Evolutionary conservation across 2,888 invertebrate species (phyloP), one percentile per base, ranked within the genome.

Genomic region (Syrista parreyssii): DNA sequence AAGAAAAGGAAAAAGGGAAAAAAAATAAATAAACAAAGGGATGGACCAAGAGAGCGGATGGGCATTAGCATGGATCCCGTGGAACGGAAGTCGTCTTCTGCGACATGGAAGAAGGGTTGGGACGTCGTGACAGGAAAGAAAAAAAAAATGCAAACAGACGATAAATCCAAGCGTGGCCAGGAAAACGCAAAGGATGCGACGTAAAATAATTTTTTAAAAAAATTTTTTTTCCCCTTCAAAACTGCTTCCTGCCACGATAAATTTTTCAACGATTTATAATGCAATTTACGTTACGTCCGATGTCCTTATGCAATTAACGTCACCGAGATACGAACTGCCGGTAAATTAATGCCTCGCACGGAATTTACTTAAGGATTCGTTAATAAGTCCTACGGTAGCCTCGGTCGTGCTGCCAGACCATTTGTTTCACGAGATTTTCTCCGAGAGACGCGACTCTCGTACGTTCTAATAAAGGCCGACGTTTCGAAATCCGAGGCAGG

Each of bases 61-160:
- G 71, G 31, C 71, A 33, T 71, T 71, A 71, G 71, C 71, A 71
- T 71, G 71, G 31, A 71, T 33, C 32, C 71, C 31, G 23, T 32
- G 72, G 30, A 31, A 69, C 75, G 77, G 77, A 75, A 55, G 68
- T 75, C 15, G 75, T 77, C 34, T 6, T 36, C 68, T 32, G n/a
- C 69, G 72, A 33, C 12, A 68, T 69, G 33, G 36, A 40, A 36
- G 55, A 73, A 76, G 73, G 55, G 73, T 55, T 76, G 23, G 30
- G 40, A 75, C 36, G 32, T 34, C 77, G 77, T 77, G 77, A 77
- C 77, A 68, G 77, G 77, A 77, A 77, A 75, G 73, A n/a, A 33
- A 30, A 74, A 23, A 55, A 9, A 55, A 40, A 55, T 23, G 23
- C 15, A 40, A 40, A 40, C 55, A 55, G 55, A 55, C 55, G 55